Evolutionary conservation across 2,888 invertebrate species (phyloP).

Genomic region (Dermolepida albohirtum): DNA sequence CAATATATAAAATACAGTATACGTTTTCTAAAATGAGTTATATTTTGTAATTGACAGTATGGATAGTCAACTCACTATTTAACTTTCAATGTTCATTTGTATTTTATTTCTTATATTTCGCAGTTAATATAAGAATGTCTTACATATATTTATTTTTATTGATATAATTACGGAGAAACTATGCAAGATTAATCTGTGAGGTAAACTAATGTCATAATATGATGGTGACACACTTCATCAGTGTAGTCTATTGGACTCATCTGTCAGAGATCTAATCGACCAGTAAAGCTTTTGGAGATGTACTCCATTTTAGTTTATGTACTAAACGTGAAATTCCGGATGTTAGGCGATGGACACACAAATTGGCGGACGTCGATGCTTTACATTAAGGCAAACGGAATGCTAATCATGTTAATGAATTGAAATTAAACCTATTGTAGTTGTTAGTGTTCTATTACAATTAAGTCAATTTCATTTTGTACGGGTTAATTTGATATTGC

Average conservation of each 20-base stretch:
- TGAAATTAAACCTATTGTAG: conserved; percentile 19
- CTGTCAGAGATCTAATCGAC: conserved; percentile 24
- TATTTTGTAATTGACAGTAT: too few species aligned
- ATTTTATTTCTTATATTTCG: too few species aligned
- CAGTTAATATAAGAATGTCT: too few species aligned
- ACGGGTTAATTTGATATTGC: too few species aligned
- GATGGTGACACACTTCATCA: conserved; percentile 12
- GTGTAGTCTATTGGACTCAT: conserved; percentile 2
- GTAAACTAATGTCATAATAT: not conserved
- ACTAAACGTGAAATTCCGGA: conserved; percentile 13
- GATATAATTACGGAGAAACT: too few species aligned
- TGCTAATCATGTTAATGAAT: conserved; percentile 35
- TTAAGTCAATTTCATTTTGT: not conserved
- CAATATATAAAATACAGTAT: too few species aligned
- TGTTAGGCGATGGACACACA: conserved; percentile 17
- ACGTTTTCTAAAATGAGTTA: too few species aligned
- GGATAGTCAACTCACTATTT: too few species aligned
- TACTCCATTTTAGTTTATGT: conserved; percentile 21
- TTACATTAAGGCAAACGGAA: conserved; percentile 37
- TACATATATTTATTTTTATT: too few species aligned
- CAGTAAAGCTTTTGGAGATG: conserved; percentile 10
- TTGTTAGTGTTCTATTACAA: conserved; percentile 10
- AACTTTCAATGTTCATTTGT: too few species aligned
- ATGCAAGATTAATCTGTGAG: too few species aligned
- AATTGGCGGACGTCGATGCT: conserved; percentile 39